Evolutionary conservation across 2,888 invertebrate genomes (phyloP).

Genomic region (Boloria euphrosyne): DNA sequence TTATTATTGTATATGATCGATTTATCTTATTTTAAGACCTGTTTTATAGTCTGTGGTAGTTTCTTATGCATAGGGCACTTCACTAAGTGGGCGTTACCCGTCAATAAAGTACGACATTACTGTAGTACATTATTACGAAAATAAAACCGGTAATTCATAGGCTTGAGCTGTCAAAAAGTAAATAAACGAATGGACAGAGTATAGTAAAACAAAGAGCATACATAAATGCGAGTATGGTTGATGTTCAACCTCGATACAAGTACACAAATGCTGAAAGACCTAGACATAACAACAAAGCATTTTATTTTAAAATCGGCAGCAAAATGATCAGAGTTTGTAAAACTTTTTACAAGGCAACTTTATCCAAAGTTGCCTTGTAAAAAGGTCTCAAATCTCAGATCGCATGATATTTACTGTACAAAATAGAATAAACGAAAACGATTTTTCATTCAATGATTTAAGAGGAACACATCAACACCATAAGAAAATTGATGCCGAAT

Average conservation of each 20-base stretch:
- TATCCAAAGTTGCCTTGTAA: too few species aligned
- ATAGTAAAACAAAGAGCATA: slow-evolving; percentile 1
- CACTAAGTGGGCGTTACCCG: too few species aligned
- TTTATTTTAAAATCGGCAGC: background rate
- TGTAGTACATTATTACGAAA: too few species aligned
- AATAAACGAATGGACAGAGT: too few species aligned
- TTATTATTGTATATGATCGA: too few species aligned
- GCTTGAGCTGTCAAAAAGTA: too few species aligned
- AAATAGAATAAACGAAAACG: slow-evolving; percentile 11
- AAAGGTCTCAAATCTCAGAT: slow-evolving; percentile 20
- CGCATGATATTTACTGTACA: slow-evolving; percentile 23
- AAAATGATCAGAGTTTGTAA: slow-evolving; percentile 17
- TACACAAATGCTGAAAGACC: background rate
- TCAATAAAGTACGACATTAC: too few species aligned
- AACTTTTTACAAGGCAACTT: slow-evolving; percentile 18
- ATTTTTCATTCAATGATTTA: slow-evolving; percentile 1
- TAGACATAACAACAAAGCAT: background rate
- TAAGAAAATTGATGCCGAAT: too few species aligned
- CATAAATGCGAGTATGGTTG: background rate
- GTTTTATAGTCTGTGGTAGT: too few species aligned
- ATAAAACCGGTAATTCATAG: too few species aligned
- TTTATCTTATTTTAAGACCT: too few species aligned
- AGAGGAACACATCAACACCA: slow-evolving; percentile 14
- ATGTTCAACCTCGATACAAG: background rate
- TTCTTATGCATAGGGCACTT: too few species aligned